These are phyloP conservation scores for Anguilla anguilla DNA, from an alignment of 2,797 vertebrate species.

Conservation along the genomic window DNA sequence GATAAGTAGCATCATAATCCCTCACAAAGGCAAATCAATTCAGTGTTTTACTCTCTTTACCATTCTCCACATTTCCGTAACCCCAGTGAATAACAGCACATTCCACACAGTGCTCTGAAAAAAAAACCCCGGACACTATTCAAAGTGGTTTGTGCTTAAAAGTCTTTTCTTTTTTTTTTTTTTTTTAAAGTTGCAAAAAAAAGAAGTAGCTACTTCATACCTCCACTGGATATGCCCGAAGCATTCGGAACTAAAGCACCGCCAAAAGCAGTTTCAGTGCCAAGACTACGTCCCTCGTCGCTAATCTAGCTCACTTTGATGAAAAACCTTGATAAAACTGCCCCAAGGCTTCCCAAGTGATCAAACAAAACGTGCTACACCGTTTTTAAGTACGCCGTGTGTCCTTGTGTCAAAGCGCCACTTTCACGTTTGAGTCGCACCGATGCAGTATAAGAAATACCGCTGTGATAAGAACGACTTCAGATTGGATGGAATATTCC, in stretches of 20 bases:
- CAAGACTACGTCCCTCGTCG: not conserved
- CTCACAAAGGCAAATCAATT: not conserved
- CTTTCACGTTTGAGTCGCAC: not conserved
- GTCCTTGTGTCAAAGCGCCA: slow-evolving; percentile 11
- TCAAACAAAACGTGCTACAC: slow-evolving; percentile 5
- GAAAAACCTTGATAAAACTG: slow-evolving; percentile 31
- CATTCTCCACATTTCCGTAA: not conserved
- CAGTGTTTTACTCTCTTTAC: slow-evolving; percentile 3
- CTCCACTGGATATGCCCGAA: not conserved
- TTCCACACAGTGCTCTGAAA: not conserved
- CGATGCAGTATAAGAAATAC: slow-evolving; percentile 33
- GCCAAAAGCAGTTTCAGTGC: not conserved
- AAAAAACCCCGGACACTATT: not conserved
- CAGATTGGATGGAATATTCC: slow-evolving; percentile 24
- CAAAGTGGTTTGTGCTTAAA: slow-evolving; percentile 2
- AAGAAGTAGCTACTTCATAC: not conserved
- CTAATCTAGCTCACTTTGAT: not conserved
- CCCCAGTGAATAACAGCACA: not conserved
- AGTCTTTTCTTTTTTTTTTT: not conserved
- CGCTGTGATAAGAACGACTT: slow-evolving; percentile 6
- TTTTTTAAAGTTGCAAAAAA: not conserved
- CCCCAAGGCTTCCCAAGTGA: not conserved
- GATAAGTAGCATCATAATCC: not conserved
- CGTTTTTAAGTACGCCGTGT: slow-evolving; percentile 2
- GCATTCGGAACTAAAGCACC: slow-evolving; percentile 14